Evolutionary conservation across 2,113 vertebrate genomes (phyloP).

Genomic region (Tringa solitaria): DNA sequence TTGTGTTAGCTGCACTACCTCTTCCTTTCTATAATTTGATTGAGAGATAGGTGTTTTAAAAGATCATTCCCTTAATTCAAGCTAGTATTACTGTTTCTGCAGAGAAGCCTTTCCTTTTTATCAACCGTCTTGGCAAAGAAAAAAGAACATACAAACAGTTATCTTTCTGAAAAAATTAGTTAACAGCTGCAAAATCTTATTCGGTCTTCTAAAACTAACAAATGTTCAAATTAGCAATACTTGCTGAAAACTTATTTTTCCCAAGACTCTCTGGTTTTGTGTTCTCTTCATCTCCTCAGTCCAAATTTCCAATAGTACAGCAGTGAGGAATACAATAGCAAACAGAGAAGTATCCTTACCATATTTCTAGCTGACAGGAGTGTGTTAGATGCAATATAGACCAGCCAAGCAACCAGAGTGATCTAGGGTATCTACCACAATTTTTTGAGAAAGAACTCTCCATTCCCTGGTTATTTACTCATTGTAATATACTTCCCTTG

Average conservation of each 20-base stretch:
- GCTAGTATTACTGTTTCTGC: background rate
- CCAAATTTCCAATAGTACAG: background rate
- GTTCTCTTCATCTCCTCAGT: background rate
- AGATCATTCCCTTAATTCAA: background rate
- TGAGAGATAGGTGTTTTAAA: background rate
- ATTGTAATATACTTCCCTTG: background rate
- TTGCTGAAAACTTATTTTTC: background rate
- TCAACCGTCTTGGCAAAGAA: background rate
- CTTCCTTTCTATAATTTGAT: background rate
- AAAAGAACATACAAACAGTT: background rate
- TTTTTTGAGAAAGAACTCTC: background rate
- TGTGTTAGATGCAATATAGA: background rate
- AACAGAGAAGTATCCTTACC: background rate
- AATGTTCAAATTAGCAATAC: background rate
- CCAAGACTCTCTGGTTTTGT: background rate
- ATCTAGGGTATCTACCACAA: background rate
- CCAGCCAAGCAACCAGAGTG: background rate
- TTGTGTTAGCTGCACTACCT: background rate
- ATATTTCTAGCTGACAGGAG: background rate
- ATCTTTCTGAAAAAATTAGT: background rate
- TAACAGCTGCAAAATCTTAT: background rate
- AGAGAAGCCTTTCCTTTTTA: background rate
- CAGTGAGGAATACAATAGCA: background rate
- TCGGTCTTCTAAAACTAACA: background rate
- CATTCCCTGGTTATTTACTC: slow-evolving; percentile 21